Conservation (phyloP, 2,797 vertebrate genomes). For the Acanthurus leucopareius region DNA sequence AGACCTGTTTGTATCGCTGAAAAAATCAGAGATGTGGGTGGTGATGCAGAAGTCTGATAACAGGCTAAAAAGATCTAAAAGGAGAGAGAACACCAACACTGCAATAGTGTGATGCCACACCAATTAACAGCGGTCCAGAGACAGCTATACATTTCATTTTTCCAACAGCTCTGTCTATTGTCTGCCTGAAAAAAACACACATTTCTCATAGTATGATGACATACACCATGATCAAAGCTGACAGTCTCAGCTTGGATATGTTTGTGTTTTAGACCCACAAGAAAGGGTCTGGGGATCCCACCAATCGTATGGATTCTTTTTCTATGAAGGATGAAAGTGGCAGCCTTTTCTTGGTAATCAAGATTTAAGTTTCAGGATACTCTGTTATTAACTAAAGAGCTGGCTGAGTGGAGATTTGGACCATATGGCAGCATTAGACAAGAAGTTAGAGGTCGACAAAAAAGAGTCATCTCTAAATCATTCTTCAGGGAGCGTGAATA, state of each 20-base stretch:
- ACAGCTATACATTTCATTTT: neutral
- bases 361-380: neutral
- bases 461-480: neutral
- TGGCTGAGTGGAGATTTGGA: neutral
- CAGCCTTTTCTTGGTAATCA: neutral
- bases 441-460: neutral
- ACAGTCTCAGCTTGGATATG: constrained; percentile 1
- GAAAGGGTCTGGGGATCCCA: no score
- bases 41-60: neutral
- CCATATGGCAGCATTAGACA: neutral
- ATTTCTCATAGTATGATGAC: constrained; percentile 7
- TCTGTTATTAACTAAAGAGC: neutral
- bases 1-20: neutral
- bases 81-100: neutral
- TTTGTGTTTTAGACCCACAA: neutral
- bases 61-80: neutral
- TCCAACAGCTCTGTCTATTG: neutral
- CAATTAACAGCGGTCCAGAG: constrained; percentile 6
- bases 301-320: neutral
- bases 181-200: neutral
- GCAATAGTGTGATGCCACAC: neutral
- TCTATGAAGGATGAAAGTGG: neutral
- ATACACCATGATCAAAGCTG: neutral
- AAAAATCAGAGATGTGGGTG: neutral
- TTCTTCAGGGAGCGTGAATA: neutral